Evolutionary conservation across 2,888 invertebrate genomes (phyloP).

Genomic region (Heterodera filipjevi): DNA sequence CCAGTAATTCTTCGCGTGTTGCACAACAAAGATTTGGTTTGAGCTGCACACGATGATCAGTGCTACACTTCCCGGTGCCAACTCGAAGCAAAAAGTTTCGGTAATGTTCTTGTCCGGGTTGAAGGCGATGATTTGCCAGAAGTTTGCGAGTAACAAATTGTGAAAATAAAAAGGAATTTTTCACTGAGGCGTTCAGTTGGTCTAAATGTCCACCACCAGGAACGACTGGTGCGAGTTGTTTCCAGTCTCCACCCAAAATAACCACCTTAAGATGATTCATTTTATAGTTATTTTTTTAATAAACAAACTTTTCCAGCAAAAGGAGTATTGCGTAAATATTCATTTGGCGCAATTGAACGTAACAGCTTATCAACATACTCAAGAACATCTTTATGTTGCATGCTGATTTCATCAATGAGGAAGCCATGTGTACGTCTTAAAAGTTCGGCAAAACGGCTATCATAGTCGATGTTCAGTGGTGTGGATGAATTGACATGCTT

Average conservation of each 20-base stretch:
- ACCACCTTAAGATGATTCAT: neutral
- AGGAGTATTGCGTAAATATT: neutral
- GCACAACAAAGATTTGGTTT: neutral
- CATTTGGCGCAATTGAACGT: slow-evolving; percentile 2
- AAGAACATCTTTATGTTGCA: slow-evolving; percentile 23
- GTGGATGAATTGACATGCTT: slow-evolving; percentile 12
- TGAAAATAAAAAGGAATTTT: neutral
- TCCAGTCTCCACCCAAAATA: slow-evolving; percentile 4
- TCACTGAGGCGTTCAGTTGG: slow-evolving; percentile 20
- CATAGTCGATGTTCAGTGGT: neutral
- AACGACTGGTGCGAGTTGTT: slow-evolving; percentile 11
- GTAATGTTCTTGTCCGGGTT: slow-evolving; percentile 4
- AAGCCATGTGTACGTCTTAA: slow-evolving; percentile 18
- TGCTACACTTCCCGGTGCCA: neutral
- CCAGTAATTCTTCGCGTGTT: neutral
- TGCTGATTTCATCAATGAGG: slow-evolving; percentile 37
- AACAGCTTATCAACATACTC: slow-evolving; percentile 27
- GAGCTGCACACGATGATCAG: neutral
- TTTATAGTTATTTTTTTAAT: neutral
- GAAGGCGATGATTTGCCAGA: slow-evolving; percentile 19
- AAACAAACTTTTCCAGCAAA: slow-evolving; percentile 35
- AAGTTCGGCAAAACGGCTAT: slow-evolving; percentile 5
- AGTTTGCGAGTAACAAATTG: slow-evolving; percentile 18
- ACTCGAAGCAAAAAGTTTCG: slow-evolving; percentile 5
- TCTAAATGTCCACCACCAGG: neutral